Evolutionary conservation across 2,888 invertebrate genomes (phyloP), one percentile per base, ranked within the genome.

Genomic region (Hydrotaea diabolus): DNA sequence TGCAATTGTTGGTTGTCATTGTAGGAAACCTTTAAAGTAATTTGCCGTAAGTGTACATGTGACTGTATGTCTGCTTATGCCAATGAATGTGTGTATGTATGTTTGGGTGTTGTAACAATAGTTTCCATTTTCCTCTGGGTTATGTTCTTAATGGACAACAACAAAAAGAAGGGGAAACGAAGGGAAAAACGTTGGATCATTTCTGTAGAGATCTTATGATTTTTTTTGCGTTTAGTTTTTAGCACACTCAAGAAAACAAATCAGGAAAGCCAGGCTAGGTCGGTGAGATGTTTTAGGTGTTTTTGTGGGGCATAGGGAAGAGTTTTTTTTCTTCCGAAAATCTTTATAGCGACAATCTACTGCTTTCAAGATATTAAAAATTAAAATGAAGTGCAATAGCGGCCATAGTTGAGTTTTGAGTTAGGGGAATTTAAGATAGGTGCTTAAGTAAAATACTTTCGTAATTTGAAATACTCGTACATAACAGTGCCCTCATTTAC

Each of bases 1-100:
- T 92, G 92, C 92, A 92, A 92, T 92, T 92, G 92, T 92, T 91
- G 90, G 89, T 88, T 90, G 90, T 89, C 90, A 92, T 91, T 92
- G 90, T 89, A 88, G 87, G 88, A 87, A 86, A 87, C 87, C 86
- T 86, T 86, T 81, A 87, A 87, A 86, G 87, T 87, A 86, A 88
- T 87, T 87, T 87, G 87, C 85, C 85, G 86, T 85, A 83, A 79
- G 85, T 85, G 82, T 66, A 43, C 11, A 64, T 66, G 31, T 17
- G 39, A 43, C 5, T 2, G 17, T 66, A 39, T 11, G 66, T 66
- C 7, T 8, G 11, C 9, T 11, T 39, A 39, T 3, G 39, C 5
- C 1, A 17, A 53, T 53, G 17, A 7, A 55, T 66, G 13, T 66
- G 39, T 66, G 39, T 15, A 15, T 66, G 2, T 21, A 17, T n/a